A percentile compares a stretch with the other conserved stretches of the same genome.
Evolutionary conservation across 2,113 vertebrate genomes (phyloP).

Genomic region (Calidris pygmaea): DNA sequence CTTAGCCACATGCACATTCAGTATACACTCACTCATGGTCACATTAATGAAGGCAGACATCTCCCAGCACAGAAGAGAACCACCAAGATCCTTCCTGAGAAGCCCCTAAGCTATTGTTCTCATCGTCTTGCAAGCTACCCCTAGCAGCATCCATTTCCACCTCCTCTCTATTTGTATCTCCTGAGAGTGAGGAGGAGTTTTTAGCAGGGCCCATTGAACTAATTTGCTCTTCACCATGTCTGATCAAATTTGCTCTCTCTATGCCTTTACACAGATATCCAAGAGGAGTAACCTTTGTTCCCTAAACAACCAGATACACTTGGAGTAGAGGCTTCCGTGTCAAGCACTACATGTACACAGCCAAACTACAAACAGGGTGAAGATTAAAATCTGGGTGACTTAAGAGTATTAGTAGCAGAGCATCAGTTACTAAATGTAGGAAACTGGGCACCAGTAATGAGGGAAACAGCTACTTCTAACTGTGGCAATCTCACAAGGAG

Average conservation of each 20-base stretch:
- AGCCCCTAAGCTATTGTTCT: background rate
- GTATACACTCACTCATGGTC: background rate
- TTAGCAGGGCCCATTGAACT: background rate
- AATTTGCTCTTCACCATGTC: background rate
- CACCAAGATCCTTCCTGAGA: background rate
- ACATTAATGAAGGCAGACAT: background rate
- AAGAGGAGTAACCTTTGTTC: background rate
- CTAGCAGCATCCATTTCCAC: background rate
- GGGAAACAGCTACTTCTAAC: background rate
- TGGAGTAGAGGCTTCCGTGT: background rate
- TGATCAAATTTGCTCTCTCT: background rate
- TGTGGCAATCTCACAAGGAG: background rate
- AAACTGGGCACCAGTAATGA: background rate
- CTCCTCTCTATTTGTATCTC: fast-evolving
- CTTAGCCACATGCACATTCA: fast-evolving
- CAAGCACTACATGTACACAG: background rate
- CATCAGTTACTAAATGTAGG: background rate
- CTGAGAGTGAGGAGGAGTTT: background rate
- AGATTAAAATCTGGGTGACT: background rate
- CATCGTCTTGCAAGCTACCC: background rate
- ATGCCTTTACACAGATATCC: background rate
- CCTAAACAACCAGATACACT: background rate
- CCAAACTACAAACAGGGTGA: background rate
- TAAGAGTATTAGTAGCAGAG: background rate
- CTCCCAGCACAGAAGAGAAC: background rate